Base-by-base conservation (phyloP, 2,797 vertebrate genomes). In the Poecilia picta region DNA sequence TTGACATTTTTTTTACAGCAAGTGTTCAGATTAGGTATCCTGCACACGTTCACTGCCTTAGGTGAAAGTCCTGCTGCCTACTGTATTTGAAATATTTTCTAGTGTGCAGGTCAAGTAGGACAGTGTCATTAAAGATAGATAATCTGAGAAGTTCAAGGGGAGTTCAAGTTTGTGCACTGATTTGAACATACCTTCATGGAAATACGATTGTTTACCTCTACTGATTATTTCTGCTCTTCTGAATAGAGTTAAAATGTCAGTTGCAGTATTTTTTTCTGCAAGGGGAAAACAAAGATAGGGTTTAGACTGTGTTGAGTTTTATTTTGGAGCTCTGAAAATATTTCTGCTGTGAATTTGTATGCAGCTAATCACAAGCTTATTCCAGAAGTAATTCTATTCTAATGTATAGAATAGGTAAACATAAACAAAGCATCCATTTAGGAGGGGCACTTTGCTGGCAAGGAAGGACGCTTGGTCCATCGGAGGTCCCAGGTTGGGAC, bases 71-170 rank as follows among this genome's bases (percentile, higher is more conserved):
- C 82, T 82, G 81, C 86, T 90, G 82, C 82, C 82, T 81, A 49
- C 83, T 81, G 80, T 73, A 74, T 72, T 83, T 74, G 16, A 31
- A 71, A 76, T 82, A 77, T 62, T n/a, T 2, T 2, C 8, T 78
- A 88, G 75, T 80, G 43, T 59, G 64, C 75, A 62, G 57, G 79
- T 85, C 77, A 55, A 16, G 59, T 49, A 8, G 47, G 45, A 55
- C 28, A 4, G 64, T n/a, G 0, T 33, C 77, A 82, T 92, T 41
- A 92, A 91, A 90, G 83, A 89, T 89, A 66, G 46, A 88, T 85
- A 2, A 74, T 10, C 43, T 66, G 46, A 47, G 70, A 75, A 78
- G 85, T 88, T 88, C 83, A 81, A 76, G 81, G 77, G 77, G 75
- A 89, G 83, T 89, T 88, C 83, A 82, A 76, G 51, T 57, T 53